Percentiles rank a stretch among this genome's conserved stretches.
phyloP scores from a whole-genome alignment of 2,888 invertebrate species.

The Drosophila parthenogenetica region DNA sequence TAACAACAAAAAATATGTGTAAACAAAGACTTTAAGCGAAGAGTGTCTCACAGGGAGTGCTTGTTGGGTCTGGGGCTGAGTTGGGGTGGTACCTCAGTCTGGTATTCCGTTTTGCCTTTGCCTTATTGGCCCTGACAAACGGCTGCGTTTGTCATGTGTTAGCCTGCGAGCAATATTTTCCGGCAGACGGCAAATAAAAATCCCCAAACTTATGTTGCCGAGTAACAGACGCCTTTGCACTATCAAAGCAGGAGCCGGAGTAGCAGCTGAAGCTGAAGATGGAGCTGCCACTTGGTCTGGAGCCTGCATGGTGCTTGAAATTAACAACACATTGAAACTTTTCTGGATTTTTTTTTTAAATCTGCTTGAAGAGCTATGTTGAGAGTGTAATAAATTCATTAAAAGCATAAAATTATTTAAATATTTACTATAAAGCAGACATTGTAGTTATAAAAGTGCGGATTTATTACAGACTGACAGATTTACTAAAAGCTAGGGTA shows the following conservation, averaged over 20 bases:
- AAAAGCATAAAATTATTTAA: too few species aligned
- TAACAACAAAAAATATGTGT: constrained; percentile 26
- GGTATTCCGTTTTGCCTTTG: constrained; percentile 14
- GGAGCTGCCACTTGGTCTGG: constrained; percentile 38
- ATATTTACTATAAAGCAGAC: too few species aligned
- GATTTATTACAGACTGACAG: too few species aligned
- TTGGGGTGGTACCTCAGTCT: neutral
- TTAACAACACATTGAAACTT: constrained; percentile 73
- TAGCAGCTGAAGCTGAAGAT: constrained; percentile 14
- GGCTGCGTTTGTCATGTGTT: constrained; percentile 81
- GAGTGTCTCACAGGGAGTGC: constrained; percentile 31
- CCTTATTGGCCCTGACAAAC: constrained; percentile 73
- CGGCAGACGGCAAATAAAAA: constrained; percentile 79
- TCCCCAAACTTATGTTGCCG: constrained; percentile 80
- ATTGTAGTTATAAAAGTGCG: too few species aligned
- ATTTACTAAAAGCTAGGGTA: too few species aligned
- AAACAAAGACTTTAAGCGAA: constrained; percentile 52
- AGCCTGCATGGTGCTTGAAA: constrained; percentile 63
- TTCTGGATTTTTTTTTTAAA: constrained; percentile 25
- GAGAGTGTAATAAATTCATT: too few species aligned
- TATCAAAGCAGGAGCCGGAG: constrained; percentile 25
- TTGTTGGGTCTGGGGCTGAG: constrained; percentile 1
- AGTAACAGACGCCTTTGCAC: constrained; percentile 49
- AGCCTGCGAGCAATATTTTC: constrained; percentile 78
- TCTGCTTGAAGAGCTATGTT: too few species aligned